Evolutionary conservation across 1,140 invertebrate species (phyloP).

Genomic region (Atta texana): DNA sequence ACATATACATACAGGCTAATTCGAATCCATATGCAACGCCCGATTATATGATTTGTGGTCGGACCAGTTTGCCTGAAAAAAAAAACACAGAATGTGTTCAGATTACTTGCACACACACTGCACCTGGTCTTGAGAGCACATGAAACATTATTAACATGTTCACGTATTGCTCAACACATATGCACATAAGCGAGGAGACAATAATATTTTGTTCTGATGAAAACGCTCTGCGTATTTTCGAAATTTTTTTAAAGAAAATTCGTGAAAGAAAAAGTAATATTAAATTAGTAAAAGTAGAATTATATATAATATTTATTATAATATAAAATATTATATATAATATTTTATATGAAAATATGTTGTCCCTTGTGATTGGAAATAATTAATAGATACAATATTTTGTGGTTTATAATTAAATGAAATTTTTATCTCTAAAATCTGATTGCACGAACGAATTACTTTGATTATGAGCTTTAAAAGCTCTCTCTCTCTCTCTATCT

Average conservation of each 20-base stretch:
- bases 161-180: conserved; percentile 16
- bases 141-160: conserved; percentile 42
- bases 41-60: conserved; percentile 55
- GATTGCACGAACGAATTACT: too few relatives aligned
- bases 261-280: not conserved
- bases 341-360: conserved; percentile 20
- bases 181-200: conserved; percentile 34
- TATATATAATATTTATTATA: conserved; percentile 15
- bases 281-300: not conserved
- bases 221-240: not conserved
- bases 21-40: conserved; percentile 27
- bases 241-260: not conserved
- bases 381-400: conserved; percentile 26
- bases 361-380: not conserved
- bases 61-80: conserved; percentile 55
- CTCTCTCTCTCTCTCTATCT: too few relatives aligned
- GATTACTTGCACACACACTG: conserved; percentile 75
- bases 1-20: conserved; percentile 16
- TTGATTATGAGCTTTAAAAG: too few relatives aligned
- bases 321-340: too few relatives aligned
- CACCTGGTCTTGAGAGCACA: conserved; percentile 70
- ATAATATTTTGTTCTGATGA: conserved; percentile 16
- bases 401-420: not conserved
- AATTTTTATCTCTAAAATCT: not conserved
- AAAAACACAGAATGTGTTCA: conserved; percentile 66